Conservation (phyloP, 2,113 vertebrate genomes). For the Pangasianodon hypophthalmus region DNA sequence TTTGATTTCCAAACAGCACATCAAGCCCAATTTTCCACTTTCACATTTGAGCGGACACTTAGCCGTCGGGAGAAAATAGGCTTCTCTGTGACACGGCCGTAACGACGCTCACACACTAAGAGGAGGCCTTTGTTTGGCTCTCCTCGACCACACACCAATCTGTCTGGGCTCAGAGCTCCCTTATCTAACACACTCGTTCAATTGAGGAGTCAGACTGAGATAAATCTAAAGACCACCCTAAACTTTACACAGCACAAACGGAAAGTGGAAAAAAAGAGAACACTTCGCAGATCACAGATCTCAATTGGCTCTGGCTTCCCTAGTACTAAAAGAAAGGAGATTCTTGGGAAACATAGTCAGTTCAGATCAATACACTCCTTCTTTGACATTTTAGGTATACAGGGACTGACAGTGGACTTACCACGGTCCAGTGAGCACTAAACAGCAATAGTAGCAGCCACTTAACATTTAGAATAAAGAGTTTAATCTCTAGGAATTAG, state of each 20-base stretch:
- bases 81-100: slow-evolving; percentile 40
- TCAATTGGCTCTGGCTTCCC: neutral
- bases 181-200: slow-evolving; percentile 31
- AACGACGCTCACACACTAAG: slow-evolving; percentile 24
- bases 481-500: neutral
- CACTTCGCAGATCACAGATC: neutral
- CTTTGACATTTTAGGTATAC: neutral
- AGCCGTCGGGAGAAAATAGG: slow-evolving; percentile 38
- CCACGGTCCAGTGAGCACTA: neutral
- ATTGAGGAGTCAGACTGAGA: slow-evolving; percentile 16
- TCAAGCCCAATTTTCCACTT: slow-evolving; percentile 59
- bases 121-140: slow-evolving; percentile 7
- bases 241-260: neutral
- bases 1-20: slow-evolving; percentile 59
- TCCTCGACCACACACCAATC: slow-evolving; percentile 24
- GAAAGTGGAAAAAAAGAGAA: neutral
- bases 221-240: slow-evolving; percentile 17
- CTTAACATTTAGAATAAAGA: neutral
- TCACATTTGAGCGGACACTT: slow-evolving; percentile 54
- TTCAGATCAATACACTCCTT: neutral
- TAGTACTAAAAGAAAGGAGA: neutral
- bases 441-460: neutral
- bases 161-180: neutral
- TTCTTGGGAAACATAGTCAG: neutral
- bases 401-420: neutral